phyloP scores from a whole-genome alignment of 2,888 invertebrate species.

The Rhodophaea formosa region DNA sequence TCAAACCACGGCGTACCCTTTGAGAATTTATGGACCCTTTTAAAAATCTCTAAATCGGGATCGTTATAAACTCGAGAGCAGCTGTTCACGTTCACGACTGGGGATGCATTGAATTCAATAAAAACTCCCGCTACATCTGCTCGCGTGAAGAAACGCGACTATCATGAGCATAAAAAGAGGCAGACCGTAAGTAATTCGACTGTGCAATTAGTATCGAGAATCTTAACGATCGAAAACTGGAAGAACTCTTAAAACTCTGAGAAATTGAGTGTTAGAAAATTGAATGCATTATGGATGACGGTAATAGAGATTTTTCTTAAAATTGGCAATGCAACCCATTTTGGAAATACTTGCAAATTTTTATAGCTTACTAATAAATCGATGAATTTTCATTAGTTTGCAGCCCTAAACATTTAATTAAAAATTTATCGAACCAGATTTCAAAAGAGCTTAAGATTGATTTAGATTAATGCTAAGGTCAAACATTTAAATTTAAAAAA shows the following conservation, averaged over 20 bases:
- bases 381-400: no score
- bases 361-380: no score
- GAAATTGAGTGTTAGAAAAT: neutral
- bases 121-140: slow-evolving; percentile 45
- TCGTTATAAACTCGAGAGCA: slow-evolving; percentile 44
- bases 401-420: no score
- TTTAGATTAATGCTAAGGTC: no score
- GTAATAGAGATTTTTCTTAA: neutral
- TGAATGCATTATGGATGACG: neutral
- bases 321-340: neutral
- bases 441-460: no score
- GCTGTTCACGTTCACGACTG: slow-evolving; percentile 53
- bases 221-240: neutral
- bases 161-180: slow-evolving; percentile 25
- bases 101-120: slow-evolving; percentile 45
- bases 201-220: slow-evolving; percentile 14
- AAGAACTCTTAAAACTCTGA: neutral
- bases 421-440: no score
- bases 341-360: neutral
- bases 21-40: slow-evolving; percentile 44
- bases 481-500: no score
- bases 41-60: slow-evolving; percentile 37
- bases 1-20: slow-evolving; percentile 33
- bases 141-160: slow-evolving; percentile 37
- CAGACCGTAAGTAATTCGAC: slow-evolving; percentile 15